Base-by-base conservation (phyloP, 1,140 invertebrate species). In the Drosophila arizonae region DNA sequence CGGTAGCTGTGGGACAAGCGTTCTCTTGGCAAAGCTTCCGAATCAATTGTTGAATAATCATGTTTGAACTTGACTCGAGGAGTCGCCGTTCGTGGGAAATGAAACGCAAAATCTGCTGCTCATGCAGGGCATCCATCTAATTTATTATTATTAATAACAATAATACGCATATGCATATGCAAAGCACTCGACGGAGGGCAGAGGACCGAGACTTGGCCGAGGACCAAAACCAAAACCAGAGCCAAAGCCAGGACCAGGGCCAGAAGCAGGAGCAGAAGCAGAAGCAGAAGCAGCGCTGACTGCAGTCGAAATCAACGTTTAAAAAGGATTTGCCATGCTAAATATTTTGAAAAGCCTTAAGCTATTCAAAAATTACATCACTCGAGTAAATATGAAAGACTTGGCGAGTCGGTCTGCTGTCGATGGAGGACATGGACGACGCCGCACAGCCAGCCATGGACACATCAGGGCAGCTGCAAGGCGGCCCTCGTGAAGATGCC, bases 301-400 rank as follows among this genome's bases (percentile, higher is more conserved):
- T 73, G 75, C 75, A 70, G 61, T 56, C 45, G 66, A 78, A 86
- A 86, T 86, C 82, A 77, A 87, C 84, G 76, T 86, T 87, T 76
- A 72, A 87, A 86, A 86, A 86, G 82, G 82, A 86, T 87, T 86
- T 86, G 79, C 82, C 82, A 77, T 86, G 82, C 79, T 87, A 87
- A 86, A 86, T 76, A 86, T 86, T 86, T 73, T 63, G 60, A 86
- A 74, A 86, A 73, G 82, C 82, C 82, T 81, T 86, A 87, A 86
- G 82, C 82, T 86, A 86, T 86, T 87, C 82, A 87, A 87, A 86
- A 86, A 86, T 86, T 86, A 86, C 82, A 86, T 82, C 82, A 86
- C 82, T 86, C 82, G 82, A 87, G 79, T 86, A 87, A 86, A 86
- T 86, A 87, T 85, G 67, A 81, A 70, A 57, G 70, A 71, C 56